Evolutionary conservation across 2,113 vertebrate genomes (phyloP).

Genomic region (Dasyurus viverrinus): DNA sequence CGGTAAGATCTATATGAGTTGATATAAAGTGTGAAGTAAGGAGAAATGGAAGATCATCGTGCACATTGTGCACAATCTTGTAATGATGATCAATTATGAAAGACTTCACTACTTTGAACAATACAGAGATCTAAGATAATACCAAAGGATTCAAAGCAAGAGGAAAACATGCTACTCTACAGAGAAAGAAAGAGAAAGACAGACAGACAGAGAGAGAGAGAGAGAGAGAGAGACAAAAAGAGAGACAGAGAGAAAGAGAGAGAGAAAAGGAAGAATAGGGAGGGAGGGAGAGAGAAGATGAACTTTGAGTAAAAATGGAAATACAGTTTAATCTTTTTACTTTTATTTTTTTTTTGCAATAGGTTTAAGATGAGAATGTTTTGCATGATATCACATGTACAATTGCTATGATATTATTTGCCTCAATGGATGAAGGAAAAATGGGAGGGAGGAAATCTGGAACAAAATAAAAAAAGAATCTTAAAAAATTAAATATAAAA

Average conservation of each 20-base stretch:
- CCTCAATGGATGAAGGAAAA: neutral
- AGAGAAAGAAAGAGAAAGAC: too few species aligned
- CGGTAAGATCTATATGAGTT: neutral
- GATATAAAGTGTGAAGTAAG: neutral
- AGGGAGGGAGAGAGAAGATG: neutral
- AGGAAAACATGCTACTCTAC: neutral
- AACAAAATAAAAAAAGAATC: neutral
- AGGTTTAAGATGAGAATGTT: neutral
- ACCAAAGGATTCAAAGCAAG: too few species aligned
- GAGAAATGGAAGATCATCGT: neutral
- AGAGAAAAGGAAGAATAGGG: neutral
- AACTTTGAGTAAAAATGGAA: neutral
- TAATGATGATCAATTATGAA: neutral
- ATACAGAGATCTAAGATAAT: neutral
- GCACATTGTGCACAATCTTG: neutral
- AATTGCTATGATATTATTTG: neutral
- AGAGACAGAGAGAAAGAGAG: too few species aligned
- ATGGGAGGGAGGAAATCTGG: neutral
- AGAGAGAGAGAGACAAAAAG: too few species aligned
- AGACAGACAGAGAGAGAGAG: neutral
- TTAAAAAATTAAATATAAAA: neutral
- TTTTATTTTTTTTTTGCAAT: neutral
- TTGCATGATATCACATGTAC: neutral
- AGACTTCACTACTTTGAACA: neutral
- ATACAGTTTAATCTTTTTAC: neutral